phyloP scores from a whole-genome alignment of 2,888 invertebrate species.

The Mactromeris polynyma region DNA sequence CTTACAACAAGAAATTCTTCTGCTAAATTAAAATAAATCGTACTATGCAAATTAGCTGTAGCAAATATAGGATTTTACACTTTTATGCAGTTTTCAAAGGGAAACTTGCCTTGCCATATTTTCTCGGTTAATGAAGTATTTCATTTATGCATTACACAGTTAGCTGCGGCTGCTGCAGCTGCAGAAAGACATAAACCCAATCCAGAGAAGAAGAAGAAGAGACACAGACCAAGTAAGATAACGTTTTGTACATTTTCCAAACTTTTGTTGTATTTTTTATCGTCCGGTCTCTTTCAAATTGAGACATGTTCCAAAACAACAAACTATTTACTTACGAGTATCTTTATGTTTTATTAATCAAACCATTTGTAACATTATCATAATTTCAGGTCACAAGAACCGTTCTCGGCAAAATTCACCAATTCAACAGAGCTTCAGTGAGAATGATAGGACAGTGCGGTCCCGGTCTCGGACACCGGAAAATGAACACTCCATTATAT shows the following conservation, averaged over 20 bases:
- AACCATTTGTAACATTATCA: not conserved
- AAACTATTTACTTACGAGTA: too few species aligned
- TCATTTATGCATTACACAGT: not conserved
- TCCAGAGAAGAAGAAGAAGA: conserved; percentile 17
- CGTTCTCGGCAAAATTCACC: not conserved
- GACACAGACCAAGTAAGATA: conserved; percentile 36
- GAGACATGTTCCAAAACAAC: too few species aligned
- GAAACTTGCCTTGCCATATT: too few species aligned
- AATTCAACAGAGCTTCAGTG: not conserved
- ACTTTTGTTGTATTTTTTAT: not conserved
- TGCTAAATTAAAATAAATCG: too few species aligned
- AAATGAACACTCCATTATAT: not conserved
- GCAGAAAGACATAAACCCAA: not conserved
- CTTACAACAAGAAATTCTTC: too few species aligned
- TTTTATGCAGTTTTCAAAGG: too few species aligned
- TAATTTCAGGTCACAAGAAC: not conserved
- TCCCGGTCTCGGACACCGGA: not conserved
- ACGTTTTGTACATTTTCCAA: too few species aligned
- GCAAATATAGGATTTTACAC: too few species aligned
- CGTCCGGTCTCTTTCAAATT: too few species aligned
- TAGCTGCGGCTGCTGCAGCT: not conserved
- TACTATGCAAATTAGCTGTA: too few species aligned
- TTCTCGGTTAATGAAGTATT: too few species aligned
- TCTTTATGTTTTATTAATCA: too few species aligned
- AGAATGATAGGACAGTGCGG: not conserved